Base-by-base conservation (phyloP, 2,113 vertebrate genomes). In the Illadopsis cleaveri region DNA sequence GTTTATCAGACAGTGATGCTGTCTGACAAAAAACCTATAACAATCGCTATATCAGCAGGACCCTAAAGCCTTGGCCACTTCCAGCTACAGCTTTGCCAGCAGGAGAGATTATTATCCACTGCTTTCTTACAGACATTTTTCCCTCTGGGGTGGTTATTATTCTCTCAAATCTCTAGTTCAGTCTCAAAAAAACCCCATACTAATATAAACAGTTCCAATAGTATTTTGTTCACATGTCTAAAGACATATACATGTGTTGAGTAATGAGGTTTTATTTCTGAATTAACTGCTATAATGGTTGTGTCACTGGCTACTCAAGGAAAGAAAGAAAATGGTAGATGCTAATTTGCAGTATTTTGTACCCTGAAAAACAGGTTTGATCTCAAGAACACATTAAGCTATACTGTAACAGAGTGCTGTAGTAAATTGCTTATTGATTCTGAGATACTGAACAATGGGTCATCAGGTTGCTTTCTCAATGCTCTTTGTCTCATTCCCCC, bases 351-450 rank as follows among this genome's bases (percentile, higher is more conserved):
- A 12, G 17, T 60, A 21, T 51, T 60, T 40, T 64, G n/a, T 8
- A 60, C 35, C 31, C 53, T 76, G 28, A 87, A 85, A 94, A 91
- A 87, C 20, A 25, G 6, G 28, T 68, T 87, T 91, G 48, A 82
- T 76, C n/a, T 82, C 65, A 91, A 94, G 23, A 91, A 48, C 13
- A 53, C 82, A 80, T 89, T 78, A 79, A 82, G n/a, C 40, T 61
- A 33, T 85, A 45, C 20, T 13, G 11, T 87, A 76, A 82, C 30
- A 85, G 81, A 85, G 44, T 33, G 28, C 44, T 90, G 17, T 61
- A 40, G 57, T 65, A 94, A 93, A 95, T 80, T 94, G 65, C 40
- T 56, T 93, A 87, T 94, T 79, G 85, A 85, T 93, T 90, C 70
- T 91, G 87, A 79, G 88, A 51, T 28, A 25, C 19, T 75, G 65